phyloP scores from a whole-genome alignment of 2,888 invertebrate genomes.

The Mythimna ferrago region DNA sequence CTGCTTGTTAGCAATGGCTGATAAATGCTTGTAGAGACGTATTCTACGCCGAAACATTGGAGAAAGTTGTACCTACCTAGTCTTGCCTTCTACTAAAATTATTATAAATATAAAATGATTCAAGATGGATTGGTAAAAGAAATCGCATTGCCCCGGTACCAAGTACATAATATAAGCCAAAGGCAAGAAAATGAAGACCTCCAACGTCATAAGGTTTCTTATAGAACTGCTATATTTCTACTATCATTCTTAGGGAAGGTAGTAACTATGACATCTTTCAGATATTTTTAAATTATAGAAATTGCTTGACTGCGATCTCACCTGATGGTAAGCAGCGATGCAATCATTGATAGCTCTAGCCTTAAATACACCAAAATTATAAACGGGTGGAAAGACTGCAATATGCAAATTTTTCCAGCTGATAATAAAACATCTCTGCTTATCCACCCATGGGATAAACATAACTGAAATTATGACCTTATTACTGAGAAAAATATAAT shows the following conservation, averaged over 20 bases:
- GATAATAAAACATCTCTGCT: too few relatives aligned
- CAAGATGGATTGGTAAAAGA: not conserved
- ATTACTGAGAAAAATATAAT: not conserved
- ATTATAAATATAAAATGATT: too few relatives aligned
- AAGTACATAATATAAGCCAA: not conserved
- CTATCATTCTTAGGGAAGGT: not conserved
- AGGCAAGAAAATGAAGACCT: too few relatives aligned
- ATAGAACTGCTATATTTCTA: not conserved
- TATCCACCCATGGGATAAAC: too few relatives aligned
- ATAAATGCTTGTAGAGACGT: not conserved
- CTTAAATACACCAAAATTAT: too few relatives aligned
- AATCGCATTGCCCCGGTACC: not conserved
- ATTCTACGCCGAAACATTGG: not conserved
- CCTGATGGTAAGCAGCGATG: too few relatives aligned
- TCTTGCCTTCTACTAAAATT: too few relatives aligned
- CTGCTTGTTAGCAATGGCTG: conserved; percentile 4
- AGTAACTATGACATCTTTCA: not conserved
- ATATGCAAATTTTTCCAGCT: too few relatives aligned
- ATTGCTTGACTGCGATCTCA: too few relatives aligned
- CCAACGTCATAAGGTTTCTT: not conserved
- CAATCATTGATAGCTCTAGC: too few relatives aligned
- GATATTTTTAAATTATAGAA: too few relatives aligned
- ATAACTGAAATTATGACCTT: not conserved
- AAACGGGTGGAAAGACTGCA: too few relatives aligned
- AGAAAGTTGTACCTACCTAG: conserved; percentile 4